Conservation (phyloP, 2,113 vertebrate genomes). For the Ictidomys tridecemlineatus region DNA sequence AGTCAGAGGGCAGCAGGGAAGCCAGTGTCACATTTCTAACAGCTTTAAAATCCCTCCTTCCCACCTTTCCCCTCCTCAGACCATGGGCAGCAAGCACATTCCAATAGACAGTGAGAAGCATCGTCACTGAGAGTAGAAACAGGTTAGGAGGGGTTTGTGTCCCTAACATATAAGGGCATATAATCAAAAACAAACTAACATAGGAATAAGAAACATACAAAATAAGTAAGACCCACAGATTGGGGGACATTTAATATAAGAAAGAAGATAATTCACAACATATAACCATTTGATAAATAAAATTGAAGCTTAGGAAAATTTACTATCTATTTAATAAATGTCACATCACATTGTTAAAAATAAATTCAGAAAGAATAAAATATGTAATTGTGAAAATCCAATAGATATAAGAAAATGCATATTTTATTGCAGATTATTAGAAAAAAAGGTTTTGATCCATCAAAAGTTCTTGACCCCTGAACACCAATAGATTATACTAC, state of each 20-base stretch:
- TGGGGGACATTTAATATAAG: neutral
- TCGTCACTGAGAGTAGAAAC: accelerated
- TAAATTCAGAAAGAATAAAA: neutral
- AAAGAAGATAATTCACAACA: neutral
- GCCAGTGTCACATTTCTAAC: neutral
- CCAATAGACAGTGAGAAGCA: neutral
- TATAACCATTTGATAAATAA: neutral
- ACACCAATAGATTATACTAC: neutral
- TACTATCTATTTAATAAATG: neutral
- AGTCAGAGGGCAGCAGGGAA: neutral
- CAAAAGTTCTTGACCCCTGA: neutral
- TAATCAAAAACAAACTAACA: too few species aligned
- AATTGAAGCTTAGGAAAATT: neutral
- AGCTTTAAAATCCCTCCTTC: too few species aligned
- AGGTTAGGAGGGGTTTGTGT: accelerated
- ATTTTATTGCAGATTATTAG: neutral
- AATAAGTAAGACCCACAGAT: neutral
- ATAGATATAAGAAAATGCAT: neutral
- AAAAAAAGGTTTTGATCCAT: neutral
- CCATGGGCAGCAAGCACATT: accelerated
- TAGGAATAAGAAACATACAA: neutral
- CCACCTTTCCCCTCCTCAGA: too few species aligned
- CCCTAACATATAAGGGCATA: neutral
- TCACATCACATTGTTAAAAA: neutral
- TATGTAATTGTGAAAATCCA: neutral